Conservation (phyloP, 1,140 invertebrate genomes). For the Drosophila ironensis region DNA sequence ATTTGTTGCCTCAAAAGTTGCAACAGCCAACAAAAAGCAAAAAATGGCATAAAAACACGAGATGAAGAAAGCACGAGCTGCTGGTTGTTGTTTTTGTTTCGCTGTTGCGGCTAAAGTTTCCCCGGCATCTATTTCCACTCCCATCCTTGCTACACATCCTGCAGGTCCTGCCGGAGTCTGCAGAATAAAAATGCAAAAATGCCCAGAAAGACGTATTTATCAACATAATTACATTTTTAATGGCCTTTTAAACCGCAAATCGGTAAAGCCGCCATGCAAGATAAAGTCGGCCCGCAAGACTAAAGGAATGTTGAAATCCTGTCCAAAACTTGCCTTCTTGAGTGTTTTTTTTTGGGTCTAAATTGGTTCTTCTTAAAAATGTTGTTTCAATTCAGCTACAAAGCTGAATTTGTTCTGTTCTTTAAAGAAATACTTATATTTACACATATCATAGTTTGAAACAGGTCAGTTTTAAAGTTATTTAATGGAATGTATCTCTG, state of each 20-base stretch:
- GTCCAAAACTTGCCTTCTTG: not conserved
- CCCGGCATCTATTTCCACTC: not conserved
- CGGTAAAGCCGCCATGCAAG: constrained; percentile 57
- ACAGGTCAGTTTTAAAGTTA: too few relatives aligned
- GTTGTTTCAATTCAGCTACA: too few relatives aligned
- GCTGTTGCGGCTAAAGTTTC: constrained; percentile 66
- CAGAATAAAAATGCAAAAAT: constrained; percentile 64
- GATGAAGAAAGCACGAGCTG: constrained; percentile 45
- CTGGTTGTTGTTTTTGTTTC: constrained; percentile 55
- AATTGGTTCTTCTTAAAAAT: too few relatives aligned
- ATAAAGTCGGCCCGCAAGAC: constrained; percentile 43
- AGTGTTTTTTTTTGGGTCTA: too few relatives aligned
- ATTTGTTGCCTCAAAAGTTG: constrained; percentile 68
- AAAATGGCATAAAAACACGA: not conserved
- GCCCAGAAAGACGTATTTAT: constrained; percentile 78
- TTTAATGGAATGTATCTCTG: too few relatives aligned
- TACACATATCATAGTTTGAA: too few relatives aligned
- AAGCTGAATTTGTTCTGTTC: too few relatives aligned
- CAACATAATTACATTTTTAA: constrained; percentile 82
- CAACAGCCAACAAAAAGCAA: constrained; percentile 36
- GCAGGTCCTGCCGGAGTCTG: constrained; percentile 29
- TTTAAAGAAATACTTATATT: too few relatives aligned
- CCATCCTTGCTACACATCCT: not conserved
- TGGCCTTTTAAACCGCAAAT: constrained; percentile 81
- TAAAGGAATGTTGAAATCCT: constrained; percentile 15